phyloP scores from a whole-genome alignment of 2,113 vertebrate species.

The Zapus hudsonius region DNA sequence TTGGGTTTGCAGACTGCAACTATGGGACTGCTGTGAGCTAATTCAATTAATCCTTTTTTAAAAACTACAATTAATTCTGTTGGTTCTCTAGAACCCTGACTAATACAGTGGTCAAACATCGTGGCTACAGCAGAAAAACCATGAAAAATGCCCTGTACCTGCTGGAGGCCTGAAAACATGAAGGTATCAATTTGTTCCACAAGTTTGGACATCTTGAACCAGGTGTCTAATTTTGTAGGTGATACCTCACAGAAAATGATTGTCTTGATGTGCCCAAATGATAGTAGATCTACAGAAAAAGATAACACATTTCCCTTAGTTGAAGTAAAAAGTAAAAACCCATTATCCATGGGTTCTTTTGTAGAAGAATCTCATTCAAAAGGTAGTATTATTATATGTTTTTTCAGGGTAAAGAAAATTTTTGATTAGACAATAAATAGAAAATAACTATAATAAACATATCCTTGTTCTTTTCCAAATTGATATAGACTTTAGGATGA shows the following conservation, averaged over 20 bases:
- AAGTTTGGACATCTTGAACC: constrained; percentile 96
- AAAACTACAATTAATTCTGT: no score
- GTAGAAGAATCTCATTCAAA: background rate
- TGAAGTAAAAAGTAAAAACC: background rate
- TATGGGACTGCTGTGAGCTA: no score
- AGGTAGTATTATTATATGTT: no score
- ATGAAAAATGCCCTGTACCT: constrained; percentile 85
- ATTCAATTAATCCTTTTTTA: no score
- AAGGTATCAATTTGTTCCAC: constrained; percentile 98
- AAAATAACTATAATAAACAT: no score
- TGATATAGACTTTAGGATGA: no score
- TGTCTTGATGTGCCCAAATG: constrained; percentile 96
- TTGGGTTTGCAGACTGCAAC: no score
- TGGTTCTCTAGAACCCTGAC: no score
- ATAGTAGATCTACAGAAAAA: constrained; percentile 91
- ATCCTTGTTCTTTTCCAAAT: no score
- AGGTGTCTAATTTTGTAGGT: constrained; percentile 95
- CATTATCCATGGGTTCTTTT: background rate
- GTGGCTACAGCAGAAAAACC: background rate
- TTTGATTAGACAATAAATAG: no score
- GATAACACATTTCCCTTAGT: background rate
- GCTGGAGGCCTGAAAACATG: constrained; percentile 99
- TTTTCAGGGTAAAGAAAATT: no score
- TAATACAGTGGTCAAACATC: no score
- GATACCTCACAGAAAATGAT: constrained; percentile 94